phyloP scores from a whole-genome alignment of 2,113 vertebrate genomes.

The Pelmatolapia mariae region DNA sequence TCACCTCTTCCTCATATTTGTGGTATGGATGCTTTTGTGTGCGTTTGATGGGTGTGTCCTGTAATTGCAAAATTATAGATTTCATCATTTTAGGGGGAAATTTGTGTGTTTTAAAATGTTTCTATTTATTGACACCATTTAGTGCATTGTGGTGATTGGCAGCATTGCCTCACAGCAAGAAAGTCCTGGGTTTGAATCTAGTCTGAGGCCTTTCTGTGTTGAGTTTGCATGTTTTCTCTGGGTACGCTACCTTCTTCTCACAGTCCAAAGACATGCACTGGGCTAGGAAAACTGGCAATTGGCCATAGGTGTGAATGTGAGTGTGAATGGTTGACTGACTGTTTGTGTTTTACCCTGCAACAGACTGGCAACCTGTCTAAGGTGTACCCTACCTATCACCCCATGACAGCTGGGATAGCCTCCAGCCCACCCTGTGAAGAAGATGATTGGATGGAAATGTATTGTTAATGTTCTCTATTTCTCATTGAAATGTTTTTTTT shows the following conservation, averaged over 20 bases:
- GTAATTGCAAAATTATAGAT: background rate
- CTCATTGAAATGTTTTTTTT: background rate
- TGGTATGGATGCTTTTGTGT: background rate
- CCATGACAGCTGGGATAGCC: background rate
- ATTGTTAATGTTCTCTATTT: background rate
- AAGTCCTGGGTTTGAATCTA: background rate
- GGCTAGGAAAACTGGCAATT: background rate
- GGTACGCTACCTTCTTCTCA: background rate
- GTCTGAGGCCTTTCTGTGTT: background rate
- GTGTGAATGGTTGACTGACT: background rate
- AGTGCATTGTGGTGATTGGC: background rate
- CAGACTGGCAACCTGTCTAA: background rate
- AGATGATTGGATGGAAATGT: background rate
- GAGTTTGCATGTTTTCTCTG: background rate
- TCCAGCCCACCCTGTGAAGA: background rate
- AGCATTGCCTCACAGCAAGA: background rate
- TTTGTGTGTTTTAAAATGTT: background rate
- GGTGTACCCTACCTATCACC: background rate
- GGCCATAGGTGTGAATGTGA: background rate
- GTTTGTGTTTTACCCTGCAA: background rate
- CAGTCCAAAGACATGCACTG: background rate
- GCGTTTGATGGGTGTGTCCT: background rate
- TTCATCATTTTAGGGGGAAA: background rate
- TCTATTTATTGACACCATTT: background rate
- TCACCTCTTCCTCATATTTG: background rate